Evolutionary conservation across 2,888 invertebrate genomes (phyloP).

Genomic region (Agrenia bidenticulata): DNA sequence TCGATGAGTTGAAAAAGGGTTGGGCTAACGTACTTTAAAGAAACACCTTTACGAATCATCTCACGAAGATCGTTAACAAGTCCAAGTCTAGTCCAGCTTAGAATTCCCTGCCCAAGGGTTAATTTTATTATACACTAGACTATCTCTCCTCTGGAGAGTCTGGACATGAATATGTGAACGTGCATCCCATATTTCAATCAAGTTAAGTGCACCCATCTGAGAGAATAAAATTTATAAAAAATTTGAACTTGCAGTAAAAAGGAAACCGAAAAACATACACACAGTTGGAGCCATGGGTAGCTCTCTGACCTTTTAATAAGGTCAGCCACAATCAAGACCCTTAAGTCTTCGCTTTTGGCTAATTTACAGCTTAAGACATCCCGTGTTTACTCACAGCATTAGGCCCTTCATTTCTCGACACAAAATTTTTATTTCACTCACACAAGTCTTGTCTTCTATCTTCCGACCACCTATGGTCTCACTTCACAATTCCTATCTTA

Average conservation of each 20-base stretch:
- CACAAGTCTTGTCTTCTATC: slow-evolving; percentile 11
- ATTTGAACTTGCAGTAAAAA: not conserved
- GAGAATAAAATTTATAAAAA: slow-evolving; percentile 19
- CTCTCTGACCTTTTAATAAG: slow-evolving; percentile 53
- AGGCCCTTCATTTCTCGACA: slow-evolving; percentile 4
- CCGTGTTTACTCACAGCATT: not conserved
- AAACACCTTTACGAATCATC: not conserved
- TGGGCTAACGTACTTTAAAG: too few relatives aligned
- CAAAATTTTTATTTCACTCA: slow-evolving; percentile 26
- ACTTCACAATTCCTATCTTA: slow-evolving; percentile 1
- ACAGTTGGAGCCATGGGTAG: slow-evolving; percentile 40
- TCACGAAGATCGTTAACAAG: slow-evolving; percentile 12
- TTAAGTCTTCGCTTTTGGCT: slow-evolving; percentile 39
- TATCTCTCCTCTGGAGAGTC: not conserved
- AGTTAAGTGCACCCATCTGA: slow-evolving; percentile 12
- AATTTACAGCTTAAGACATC: slow-evolving; percentile 39
- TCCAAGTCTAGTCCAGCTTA: not conserved
- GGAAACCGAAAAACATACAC: slow-evolving; percentile 40
- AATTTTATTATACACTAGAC: not conserved
- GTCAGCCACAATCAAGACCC: slow-evolving; percentile 48
- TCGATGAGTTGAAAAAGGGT: too few relatives aligned
- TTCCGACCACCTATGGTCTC: slow-evolving; percentile 18
- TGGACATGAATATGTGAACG: slow-evolving; percentile 9
- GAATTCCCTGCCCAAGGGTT: not conserved
- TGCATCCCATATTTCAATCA: slow-evolving; percentile 20